These are phyloP conservation scores for Maniola jurtina DNA, from an alignment of 1,140 invertebrate genomes.

Conservation along the genomic window DNA sequence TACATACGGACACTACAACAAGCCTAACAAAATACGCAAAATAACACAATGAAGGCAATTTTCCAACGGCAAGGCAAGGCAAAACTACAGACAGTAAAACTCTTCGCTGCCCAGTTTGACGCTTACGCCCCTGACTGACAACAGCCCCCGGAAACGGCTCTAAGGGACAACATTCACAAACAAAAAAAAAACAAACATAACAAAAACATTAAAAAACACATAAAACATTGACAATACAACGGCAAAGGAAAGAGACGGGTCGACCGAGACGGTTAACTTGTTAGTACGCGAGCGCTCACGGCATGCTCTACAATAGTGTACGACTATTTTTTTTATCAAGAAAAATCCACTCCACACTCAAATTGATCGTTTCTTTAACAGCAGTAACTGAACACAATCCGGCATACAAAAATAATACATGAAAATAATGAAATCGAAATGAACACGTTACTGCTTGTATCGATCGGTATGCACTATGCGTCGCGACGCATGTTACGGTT, in stretches of 20 bases:
- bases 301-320: conserved; percentile 60
- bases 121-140: conserved; percentile 60
- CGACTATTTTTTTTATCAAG: conserved; percentile 37
- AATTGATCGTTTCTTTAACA: conserved; percentile 55
- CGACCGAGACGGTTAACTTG: conserved; percentile 52
- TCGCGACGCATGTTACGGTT: conserved; percentile 55
- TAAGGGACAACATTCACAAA: conserved; percentile 65
- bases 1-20: conserved; percentile 68
- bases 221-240: conserved; percentile 72
- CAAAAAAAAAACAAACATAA: conserved; percentile 49
- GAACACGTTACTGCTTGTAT: conserved; percentile 60
- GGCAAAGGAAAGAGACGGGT: conserved; percentile 61
- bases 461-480: conserved; percentile 36
- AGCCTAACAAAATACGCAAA: conserved; percentile 74
- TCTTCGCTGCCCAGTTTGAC: conserved; percentile 57
- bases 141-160: conserved; percentile 53
- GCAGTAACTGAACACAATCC: conserved; percentile 71
- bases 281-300: conserved; percentile 63
- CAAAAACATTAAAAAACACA: conserved; percentile 41
- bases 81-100: conserved; percentile 52
- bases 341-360: conserved; percentile 77
- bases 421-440: conserved; percentile 48
- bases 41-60: conserved; percentile 67
- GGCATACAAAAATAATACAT: conserved; percentile 56
- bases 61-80: conserved; percentile 63